Conservation (phyloP, 2,888 invertebrate species). For the Scrobipalpa atriplicella region DNA sequence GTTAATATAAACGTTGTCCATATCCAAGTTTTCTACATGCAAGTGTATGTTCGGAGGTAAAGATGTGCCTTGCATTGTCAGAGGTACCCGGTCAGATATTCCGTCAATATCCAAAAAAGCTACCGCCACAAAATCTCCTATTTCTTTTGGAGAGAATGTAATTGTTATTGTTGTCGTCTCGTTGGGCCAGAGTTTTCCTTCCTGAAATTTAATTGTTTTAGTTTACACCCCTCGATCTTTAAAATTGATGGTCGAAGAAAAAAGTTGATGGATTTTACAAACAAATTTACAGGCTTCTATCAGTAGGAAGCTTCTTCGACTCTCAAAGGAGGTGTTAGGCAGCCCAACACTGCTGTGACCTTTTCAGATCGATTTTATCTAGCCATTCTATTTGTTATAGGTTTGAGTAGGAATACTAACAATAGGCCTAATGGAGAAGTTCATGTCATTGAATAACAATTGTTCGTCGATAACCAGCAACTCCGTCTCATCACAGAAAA, state of each 20-base stretch:
- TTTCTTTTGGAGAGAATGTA: constrained; percentile 80
- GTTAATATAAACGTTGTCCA: constrained; percentile 82
- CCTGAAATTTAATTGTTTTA: constrained; percentile 57
- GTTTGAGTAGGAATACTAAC: constrained; percentile 57
- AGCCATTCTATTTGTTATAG: neutral
- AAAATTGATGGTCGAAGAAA: too few species aligned
- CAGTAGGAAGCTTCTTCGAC: too few species aligned
- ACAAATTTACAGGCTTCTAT: too few species aligned
- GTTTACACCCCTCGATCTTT: neutral
- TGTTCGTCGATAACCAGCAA: constrained; percentile 69
- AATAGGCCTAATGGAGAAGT: constrained; percentile 79
- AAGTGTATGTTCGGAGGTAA: constrained; percentile 82
- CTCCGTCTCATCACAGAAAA: constrained; percentile 73
- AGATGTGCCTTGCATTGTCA: constrained; percentile 79
- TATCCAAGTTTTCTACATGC: constrained; percentile 81
- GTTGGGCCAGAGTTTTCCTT: constrained; percentile 83
- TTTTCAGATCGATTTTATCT: too few species aligned
- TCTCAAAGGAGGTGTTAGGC: too few species aligned
- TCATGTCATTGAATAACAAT: constrained; percentile 61
- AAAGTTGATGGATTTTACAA: too few species aligned
- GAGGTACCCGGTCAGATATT: constrained; percentile 70
- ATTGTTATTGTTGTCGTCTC: constrained; percentile 77
- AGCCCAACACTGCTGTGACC: too few species aligned
- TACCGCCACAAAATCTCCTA: constrained; percentile 72
- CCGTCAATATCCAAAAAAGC: constrained; percentile 85